Conservation (phyloP, 2,113 vertebrate genomes). For the Bubo blakistoni region DNA sequence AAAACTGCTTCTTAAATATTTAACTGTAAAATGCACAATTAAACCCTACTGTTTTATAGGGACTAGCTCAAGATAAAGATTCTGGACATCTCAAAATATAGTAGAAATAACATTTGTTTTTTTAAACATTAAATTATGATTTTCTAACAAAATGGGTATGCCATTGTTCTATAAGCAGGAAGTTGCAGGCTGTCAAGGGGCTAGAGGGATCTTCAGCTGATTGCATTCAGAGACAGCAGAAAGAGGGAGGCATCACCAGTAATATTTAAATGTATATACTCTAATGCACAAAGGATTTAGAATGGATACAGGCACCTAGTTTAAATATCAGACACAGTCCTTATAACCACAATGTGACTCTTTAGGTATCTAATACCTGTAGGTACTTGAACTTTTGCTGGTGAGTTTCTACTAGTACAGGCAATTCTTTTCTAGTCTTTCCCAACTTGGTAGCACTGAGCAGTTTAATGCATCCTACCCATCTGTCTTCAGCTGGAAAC, state of each 20-base stretch:
- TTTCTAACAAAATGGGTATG: not conserved
- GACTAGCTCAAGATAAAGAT: not conserved
- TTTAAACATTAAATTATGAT: not conserved
- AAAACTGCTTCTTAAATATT: not conserved
- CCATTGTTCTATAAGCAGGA: not conserved
- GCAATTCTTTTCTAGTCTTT: not conserved
- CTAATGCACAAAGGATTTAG: not conserved
- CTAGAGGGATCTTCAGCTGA: not conserved
- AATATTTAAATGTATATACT: not conserved
- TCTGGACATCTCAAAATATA: not conserved
- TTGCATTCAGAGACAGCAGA: not conserved
- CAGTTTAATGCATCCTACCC: not conserved
- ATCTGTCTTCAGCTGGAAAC: not conserved
- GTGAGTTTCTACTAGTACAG: not conserved
- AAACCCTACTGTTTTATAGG: not conserved
- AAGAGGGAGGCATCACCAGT: not conserved
- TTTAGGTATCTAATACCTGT: not conserved
- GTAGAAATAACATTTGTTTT: not conserved
- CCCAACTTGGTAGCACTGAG: not conserved
- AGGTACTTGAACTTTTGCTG: not conserved
- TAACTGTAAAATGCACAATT: not conserved
- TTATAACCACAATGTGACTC: not conserved
- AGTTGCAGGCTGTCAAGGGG: not conserved
- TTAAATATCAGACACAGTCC: not conserved
- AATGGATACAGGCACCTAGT: not conserved